These are phyloP conservation scores for Pseudeuparius sepicola DNA, from an alignment of 2,888 invertebrate species.

Conservation along the genomic window DNA sequence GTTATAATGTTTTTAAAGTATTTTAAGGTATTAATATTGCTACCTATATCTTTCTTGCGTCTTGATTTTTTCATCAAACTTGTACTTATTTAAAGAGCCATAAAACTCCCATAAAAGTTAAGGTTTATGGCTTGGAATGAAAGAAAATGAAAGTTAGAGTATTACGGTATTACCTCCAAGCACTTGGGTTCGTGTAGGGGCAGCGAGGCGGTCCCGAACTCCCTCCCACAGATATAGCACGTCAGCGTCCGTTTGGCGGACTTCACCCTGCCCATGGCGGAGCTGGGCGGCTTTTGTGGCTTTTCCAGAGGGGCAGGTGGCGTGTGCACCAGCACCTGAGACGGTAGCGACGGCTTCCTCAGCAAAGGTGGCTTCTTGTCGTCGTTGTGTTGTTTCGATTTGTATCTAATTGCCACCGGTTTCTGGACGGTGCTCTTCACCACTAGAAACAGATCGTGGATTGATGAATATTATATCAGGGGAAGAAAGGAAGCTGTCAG, in stretches of 20 bases:
- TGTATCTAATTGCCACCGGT: constrained; percentile 43
- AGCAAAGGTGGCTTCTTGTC: constrained; percentile 16
- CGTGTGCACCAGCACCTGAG: constrained; percentile 22
- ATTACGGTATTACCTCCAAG: constrained; percentile 48
- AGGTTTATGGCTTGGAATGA: too few species aligned
- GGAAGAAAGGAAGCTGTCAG: too few species aligned
- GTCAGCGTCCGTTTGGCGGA: constrained; percentile 37
- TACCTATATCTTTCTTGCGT: too few species aligned
- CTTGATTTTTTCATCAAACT: too few species aligned
- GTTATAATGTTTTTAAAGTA: too few species aligned
- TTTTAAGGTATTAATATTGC: too few species aligned
- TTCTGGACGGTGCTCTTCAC: constrained; percentile 43
- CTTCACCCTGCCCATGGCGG: neutral
- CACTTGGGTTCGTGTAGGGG: constrained; percentile 59
- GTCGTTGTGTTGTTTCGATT: constrained; percentile 27
- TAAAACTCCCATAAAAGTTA: too few species aligned
- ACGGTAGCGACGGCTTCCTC: constrained; percentile 21
- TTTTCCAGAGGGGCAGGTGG: constrained; percentile 16
- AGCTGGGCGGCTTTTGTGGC: neutral
- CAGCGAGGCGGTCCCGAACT: constrained; percentile 56
- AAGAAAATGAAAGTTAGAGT: too few species aligned
- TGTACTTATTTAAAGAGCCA: too few species aligned
- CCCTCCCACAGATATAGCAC: constrained; percentile 56
- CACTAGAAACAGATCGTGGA: constrained; percentile 19
- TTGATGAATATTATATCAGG: too few species aligned